Conservation (phyloP, 2,113 vertebrate species). For the Collichthys lucidus region DNA sequence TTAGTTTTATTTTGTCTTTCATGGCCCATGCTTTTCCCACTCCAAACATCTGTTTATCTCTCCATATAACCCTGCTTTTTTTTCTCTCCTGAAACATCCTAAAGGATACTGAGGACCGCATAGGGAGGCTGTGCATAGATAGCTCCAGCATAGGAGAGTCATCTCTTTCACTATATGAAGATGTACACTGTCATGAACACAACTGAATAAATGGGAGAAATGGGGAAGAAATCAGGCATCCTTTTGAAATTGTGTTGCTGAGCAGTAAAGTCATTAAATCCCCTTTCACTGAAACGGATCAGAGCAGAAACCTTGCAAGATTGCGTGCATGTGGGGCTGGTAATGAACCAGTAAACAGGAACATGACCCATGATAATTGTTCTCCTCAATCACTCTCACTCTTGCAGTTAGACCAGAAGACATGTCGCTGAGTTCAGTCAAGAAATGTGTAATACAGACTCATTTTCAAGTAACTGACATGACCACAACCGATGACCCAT, state of each 20-base stretch:
- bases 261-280: conserved; percentile 21
- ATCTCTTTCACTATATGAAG: neutral
- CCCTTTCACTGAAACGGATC: conserved; percentile 29
- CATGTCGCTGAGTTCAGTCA: neutral
- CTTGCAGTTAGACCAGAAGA: conserved; percentile 34
- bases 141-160: neutral
- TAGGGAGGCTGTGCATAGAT: neutral
- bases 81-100: neutral
- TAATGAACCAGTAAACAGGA: conserved; percentile 51
- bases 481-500: conserved; percentile 3
- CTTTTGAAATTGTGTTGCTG: conserved; percentile 4
- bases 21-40: neutral
- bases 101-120: neutral
- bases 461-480: neutral
- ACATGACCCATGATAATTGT: conserved; percentile 48
- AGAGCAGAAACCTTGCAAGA: conserved; percentile 20
- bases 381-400: conserved; percentile 52
- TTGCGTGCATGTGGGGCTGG: conserved; percentile 12
- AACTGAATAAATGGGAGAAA: neutral
- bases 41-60: neutral
- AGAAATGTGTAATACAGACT: neutral
- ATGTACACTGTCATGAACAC: neutral
- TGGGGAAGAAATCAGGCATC: neutral
- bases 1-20: neutral
- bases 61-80: neutral